Evolutionary conservation across 2,888 invertebrate genomes (phyloP).

Genomic region (Drosophila neotestacea): DNA sequence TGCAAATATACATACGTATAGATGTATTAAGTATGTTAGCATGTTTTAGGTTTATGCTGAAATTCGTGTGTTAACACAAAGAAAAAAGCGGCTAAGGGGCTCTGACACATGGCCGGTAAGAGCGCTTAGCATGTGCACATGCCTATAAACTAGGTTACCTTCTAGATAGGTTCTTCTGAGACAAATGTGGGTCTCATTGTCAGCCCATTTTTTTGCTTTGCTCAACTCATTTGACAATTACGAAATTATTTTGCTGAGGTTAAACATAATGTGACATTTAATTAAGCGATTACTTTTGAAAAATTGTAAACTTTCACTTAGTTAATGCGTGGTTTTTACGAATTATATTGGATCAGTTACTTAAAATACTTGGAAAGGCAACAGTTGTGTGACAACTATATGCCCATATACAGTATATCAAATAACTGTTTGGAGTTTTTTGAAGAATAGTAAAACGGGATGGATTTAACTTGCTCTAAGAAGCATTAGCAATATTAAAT

Average conservation of each 20-base stretch:
- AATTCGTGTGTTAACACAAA: slow-evolving; percentile 22
- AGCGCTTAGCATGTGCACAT: slow-evolving; percentile 53
- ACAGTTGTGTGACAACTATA: background rate
- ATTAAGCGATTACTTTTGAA: slow-evolving; percentile 35
- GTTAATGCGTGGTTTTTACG: slow-evolving; percentile 1
- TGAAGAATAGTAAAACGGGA: too few species aligned
- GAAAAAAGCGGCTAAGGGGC: background rate
- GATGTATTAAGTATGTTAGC: slow-evolving; percentile 25
- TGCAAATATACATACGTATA: background rate
- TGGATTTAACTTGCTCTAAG: too few species aligned
- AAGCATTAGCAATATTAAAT: too few species aligned
- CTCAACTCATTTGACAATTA: slow-evolving; percentile 57
- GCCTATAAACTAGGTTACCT: slow-evolving; percentile 65
- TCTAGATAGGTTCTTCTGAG: slow-evolving; percentile 27
- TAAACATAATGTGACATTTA: slow-evolving; percentile 61
- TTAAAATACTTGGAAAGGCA: background rate
- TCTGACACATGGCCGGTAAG: slow-evolving; percentile 2
- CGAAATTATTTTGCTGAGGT: slow-evolving; percentile 39
- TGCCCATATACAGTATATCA: too few species aligned
- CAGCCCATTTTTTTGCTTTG: slow-evolving; percentile 7
- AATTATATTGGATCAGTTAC: background rate
- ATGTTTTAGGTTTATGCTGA: slow-evolving; percentile 43
- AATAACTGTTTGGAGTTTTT: too few species aligned
- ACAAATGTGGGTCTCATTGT: background rate
- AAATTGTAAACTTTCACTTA: slow-evolving; percentile 27